Evolutionary conservation across 1,140 invertebrate genomes (phyloP), one percentile per base, ranked within the genome.

Genomic region (Danaus plexippus): DNA sequence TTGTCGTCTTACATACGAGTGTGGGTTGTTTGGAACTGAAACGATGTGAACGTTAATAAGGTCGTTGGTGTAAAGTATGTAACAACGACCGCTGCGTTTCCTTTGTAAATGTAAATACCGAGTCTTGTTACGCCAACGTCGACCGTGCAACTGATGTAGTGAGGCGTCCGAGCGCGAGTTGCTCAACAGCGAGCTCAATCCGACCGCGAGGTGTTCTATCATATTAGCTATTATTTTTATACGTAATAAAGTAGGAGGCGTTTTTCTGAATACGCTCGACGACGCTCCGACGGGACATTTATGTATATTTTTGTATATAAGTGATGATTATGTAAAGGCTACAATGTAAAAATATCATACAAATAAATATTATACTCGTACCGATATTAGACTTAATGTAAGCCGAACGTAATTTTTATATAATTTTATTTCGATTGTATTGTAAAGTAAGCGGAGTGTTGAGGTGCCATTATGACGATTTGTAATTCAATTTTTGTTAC

Each of bases 231-330:
- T 81, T 81, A 77, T 81, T 80, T 80, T 80, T 80, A 63, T 80
- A 79, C 63, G 69, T 67, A 61, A 60, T 67, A 68, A 56, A 61
- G 54, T 62, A 61, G 63, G 60, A 56, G 55, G 63, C 60, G 57
- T 46, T 47, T 45, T 57, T 56, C 66, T 67, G 59, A 67, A 66
- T 67, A 67, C 64, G 55, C 59, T 47, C 56, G 53, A 56, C 55
- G 57, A 66, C 65, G 57, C 63, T 64, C 63, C 66, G 63, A 74
- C 67, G 63, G 60, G 64, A 77, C 78, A 76, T 76, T 80, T 80
- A 80, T 85, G 80, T 85, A 85, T 85, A 85, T 85, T 83, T 82
- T 85, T 85, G 81, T 85, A 85, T 83, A 85, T 85, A 85, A 78
- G 75, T 78, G 64, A 78, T 68, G 74, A 66, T 68, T 78, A 77